These are phyloP conservation scores for Hesperia comma DNA, from an alignment of 2,888 invertebrate genomes.

Conservation along the genomic window DNA sequence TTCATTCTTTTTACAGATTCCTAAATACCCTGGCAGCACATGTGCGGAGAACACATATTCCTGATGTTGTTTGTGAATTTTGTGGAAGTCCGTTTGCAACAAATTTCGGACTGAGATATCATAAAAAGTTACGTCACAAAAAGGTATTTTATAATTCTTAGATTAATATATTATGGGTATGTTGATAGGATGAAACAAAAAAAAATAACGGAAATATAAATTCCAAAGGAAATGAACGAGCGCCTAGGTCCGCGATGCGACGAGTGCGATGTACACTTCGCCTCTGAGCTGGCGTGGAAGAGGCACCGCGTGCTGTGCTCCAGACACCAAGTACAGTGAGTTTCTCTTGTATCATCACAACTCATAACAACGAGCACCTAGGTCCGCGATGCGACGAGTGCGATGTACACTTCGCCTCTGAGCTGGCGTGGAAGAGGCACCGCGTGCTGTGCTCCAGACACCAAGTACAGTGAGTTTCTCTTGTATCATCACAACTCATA, in stretches of 20 bases:
- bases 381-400: conserved; percentile 30
- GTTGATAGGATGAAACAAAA: too few relatives aligned
- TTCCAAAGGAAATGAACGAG: conserved; percentile 40
- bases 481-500: conserved; percentile 47
- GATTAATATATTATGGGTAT: not conserved
- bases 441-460: conserved; percentile 43
- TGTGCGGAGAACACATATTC: conserved; percentile 5
- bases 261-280: conserved; percentile 43
- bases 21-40: conserved; percentile 9
- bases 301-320: conserved; percentile 47
- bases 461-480: not conserved
- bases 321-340: conserved; percentile 7
- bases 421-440: conserved; percentile 51
- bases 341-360: conserved; percentile 47
- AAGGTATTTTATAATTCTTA: not conserved
- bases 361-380: conserved; percentile 44
- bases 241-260: conserved; percentile 52
- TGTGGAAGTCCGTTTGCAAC: conserved; percentile 16
- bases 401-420: conserved; percentile 47
- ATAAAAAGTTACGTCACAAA: conserved; percentile 5
- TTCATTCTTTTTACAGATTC: not conserved
- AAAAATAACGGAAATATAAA: too few relatives aligned
- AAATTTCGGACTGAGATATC: conserved; percentile 2
- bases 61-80: conserved; percentile 17
- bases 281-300: conserved; percentile 50